Conservation (phyloP, 2,888 invertebrate genomes). For the Perithous albicinctus region DNA sequence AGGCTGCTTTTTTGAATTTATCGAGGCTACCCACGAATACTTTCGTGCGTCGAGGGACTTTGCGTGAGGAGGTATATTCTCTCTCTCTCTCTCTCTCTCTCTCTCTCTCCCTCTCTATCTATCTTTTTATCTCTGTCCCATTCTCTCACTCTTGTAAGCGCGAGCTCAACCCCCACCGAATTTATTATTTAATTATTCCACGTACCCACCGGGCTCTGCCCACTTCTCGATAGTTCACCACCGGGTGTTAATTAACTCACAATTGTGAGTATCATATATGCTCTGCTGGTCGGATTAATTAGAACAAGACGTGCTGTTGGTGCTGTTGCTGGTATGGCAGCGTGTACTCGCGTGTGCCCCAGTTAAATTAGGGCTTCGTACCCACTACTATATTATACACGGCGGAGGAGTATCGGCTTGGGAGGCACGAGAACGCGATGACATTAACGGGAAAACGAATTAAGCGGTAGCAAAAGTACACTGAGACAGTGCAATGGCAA, state of each 20-base stretch:
- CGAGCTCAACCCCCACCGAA: slow-evolving; percentile 55
- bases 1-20: slow-evolving; percentile 29
- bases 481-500: too few species aligned
- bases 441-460: slow-evolving; percentile 11
- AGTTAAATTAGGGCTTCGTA: slow-evolving; percentile 13
- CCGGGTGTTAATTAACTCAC: slow-evolving; percentile 65
- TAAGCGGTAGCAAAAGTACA: not conserved
- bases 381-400: slow-evolving; percentile 7
- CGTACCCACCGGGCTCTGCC: slow-evolving; percentile 58
- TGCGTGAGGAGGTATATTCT: slow-evolving; percentile 51
- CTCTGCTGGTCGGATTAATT: slow-evolving; percentile 59
- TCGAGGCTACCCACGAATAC: slow-evolving; percentile 48
- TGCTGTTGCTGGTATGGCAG: slow-evolving; percentile 6
- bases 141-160: too few species aligned
- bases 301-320: slow-evolving; percentile 56
- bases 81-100: slow-evolving; percentile 42
- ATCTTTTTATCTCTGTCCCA: too few species aligned
- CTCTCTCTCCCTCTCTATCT: slow-evolving; percentile 10
- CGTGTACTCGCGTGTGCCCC: slow-evolving; percentile 30
- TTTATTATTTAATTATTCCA: slow-evolving; percentile 68
- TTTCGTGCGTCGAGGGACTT: slow-evolving; percentile 52
- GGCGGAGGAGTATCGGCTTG: not conserved
- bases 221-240: slow-evolving; percentile 62
- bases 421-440: not conserved
- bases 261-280: slow-evolving; percentile 53